Evolutionary conservation across 2,113 vertebrate species (phyloP).

Genomic region (Zosterops japonicus): DNA sequence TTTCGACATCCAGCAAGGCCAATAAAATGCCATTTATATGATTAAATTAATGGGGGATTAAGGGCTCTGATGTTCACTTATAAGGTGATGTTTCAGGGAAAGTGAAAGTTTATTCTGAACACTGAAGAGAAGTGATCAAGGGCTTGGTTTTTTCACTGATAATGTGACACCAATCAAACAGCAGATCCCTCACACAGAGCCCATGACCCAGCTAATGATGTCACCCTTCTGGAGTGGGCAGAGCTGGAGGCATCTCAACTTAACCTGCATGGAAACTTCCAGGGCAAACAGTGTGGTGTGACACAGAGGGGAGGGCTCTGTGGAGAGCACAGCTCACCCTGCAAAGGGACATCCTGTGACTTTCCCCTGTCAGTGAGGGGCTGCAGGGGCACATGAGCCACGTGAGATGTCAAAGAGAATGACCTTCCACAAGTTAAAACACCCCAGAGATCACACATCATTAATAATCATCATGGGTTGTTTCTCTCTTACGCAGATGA

Average conservation of each 20-base stretch:
- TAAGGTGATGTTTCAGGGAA: background rate
- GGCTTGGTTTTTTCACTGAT: background rate
- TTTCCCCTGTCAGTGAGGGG: background rate
- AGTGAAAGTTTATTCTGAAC: background rate
- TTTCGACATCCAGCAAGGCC: background rate
- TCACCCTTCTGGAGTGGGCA: background rate
- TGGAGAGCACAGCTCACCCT: background rate
- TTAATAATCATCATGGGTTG: background rate
- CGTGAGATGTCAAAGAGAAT: background rate
- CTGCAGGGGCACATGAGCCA: background rate
- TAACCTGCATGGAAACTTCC: constrained; percentile 48
- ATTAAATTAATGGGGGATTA: background rate
- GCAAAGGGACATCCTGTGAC: background rate
- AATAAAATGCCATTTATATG: background rate
- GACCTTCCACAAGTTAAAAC: background rate
- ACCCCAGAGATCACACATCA: background rate
- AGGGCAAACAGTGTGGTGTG: background rate
- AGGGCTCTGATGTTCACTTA: background rate
- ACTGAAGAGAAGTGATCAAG: background rate
- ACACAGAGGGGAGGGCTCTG: background rate
- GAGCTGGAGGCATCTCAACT: constrained; percentile 4
- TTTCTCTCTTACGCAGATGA: constrained; percentile 5
- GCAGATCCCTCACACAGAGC: background rate
- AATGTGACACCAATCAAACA: background rate
- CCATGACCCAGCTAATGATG: background rate